phyloP scores from a whole-genome alignment of 2,113 vertebrate species.

The Aptenodytes patagonicus region DNA sequence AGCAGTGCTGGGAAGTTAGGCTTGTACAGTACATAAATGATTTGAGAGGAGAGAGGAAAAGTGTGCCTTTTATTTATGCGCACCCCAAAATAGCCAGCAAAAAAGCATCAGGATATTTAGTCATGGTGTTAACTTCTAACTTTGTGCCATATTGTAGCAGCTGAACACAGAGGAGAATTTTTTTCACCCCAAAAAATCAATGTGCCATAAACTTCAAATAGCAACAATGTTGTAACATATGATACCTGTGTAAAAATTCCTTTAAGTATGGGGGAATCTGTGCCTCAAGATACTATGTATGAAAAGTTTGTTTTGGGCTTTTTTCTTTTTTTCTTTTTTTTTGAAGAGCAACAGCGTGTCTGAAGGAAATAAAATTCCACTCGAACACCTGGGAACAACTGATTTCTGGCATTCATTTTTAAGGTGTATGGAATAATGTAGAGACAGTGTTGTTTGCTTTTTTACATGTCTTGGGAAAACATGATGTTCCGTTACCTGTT shows the following conservation, averaged over 20 bases:
- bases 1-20: slow-evolving; percentile 11
- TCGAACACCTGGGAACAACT: neutral
- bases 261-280: neutral
- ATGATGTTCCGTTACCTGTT: neutral
- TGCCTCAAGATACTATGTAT: neutral
- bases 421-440: neutral
- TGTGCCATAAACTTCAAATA: neutral
- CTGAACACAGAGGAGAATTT: neutral
- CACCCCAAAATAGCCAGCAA: slow-evolving; percentile 35
- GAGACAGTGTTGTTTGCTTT: neutral
- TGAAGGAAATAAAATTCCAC: neutral
- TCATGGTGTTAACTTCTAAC: neutral
- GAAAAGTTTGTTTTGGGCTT: neutral
- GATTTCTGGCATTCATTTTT: neutral
- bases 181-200: neutral
- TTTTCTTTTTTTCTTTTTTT: neutral
- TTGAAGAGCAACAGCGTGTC: neutral
- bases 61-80: slow-evolving; percentile 59
- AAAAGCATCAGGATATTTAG: neutral
- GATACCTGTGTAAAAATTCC: neutral
- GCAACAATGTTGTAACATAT: neutral
- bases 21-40: neutral
- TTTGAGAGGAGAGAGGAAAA: neutral
- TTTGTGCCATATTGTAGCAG: slow-evolving; percentile 27
- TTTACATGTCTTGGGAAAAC: neutral